Evolutionary conservation across 2,797 vertebrate genomes (phyloP), one percentile per base, ranked within the genome.

Genomic region (Mormyrus hasselquistii): DNA sequence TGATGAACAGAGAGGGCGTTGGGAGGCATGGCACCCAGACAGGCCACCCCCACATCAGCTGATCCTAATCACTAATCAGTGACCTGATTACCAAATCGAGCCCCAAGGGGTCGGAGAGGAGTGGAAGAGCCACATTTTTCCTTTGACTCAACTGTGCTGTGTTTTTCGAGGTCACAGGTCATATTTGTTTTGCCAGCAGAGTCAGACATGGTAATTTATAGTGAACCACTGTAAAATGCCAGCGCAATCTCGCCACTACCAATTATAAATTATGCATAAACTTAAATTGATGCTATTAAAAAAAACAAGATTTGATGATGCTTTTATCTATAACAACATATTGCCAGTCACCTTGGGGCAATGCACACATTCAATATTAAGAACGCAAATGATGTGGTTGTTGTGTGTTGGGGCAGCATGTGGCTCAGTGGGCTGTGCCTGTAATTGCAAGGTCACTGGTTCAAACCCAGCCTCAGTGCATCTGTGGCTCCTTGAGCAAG

Each of bases 271-370:
- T 73, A 73, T 73, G 65, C 29, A 38, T 73, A 38, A 19, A 79
- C 73, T 44, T 79, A 79, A 79, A 79, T 41, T 38, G 73, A 79
- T 79, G 73, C 38, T n/a, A 73, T 73, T 73, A 38, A 79, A 79
- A 57, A 79, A 79, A 47, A 44, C 29, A 47, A 44, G 41, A 79
- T 79, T n/a, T 44, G 44, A 79, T 79, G 73, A 79, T 47, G 73
- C 83, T 86, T 52, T 86, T 53, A 86, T 55, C 10, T n/a, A 47
- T 79, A 47, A 16, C 73, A 41, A n/a, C 73, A 79, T 79, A 79
- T 79, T 79, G 38, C 14, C n/a, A 29, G 25, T 53, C 47, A 86
- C 83, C 14, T 52, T 29, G 73, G 38, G 41, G 73, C 73, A 79
- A 29, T 19, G 47, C 16, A 79, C 16, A 47, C 41, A n/a, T 79